Percentiles rank a stretch among this genome's conserved stretches.
Conservation (phyloP, 2,113 vertebrate species). For the Hippocampus zosterae region DNA sequence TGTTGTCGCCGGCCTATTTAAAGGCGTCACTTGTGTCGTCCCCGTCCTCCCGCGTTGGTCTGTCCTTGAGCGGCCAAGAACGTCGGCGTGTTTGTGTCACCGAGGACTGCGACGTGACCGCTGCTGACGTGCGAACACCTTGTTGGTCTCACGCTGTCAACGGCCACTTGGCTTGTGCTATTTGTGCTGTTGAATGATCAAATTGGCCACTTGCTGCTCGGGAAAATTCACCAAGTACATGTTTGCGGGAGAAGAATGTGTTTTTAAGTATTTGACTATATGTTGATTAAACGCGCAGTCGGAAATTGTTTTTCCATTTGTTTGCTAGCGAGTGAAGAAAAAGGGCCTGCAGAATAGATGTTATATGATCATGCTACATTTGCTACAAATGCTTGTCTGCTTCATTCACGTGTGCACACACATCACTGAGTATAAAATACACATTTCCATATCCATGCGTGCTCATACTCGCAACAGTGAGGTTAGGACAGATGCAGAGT, state of each 20-base stretch:
- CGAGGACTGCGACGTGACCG: slow-evolving; percentile 22
- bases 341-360: slow-evolving; percentile 25
- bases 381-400: slow-evolving; percentile 16
- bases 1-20: not conserved
- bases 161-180: not conserved
- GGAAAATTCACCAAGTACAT: too few species aligned
- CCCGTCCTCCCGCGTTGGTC: slow-evolving; percentile 19
- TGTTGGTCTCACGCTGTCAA: slow-evolving; percentile 36
- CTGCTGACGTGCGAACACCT: slow-evolving; percentile 32
- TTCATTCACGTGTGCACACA: slow-evolving; percentile 29
- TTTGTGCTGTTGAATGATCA: slow-evolving; percentile 44
- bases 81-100: slow-evolving; percentile 31
- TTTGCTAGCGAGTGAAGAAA: not conserved
- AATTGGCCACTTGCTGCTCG: slow-evolving; percentile 18
- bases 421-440: slow-evolving; percentile 5
- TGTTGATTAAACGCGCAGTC: too few species aligned
- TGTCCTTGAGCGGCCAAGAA: slow-evolving; percentile 29
- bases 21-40: slow-evolving; percentile 35
- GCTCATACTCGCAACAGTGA: slow-evolving; percentile 8
- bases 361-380: slow-evolving; percentile 9
- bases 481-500: slow-evolving; percentile 44
- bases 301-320: too few species aligned
- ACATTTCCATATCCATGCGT: not conserved
- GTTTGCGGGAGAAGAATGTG: not conserved
- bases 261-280: not conserved